Evolutionary conservation across 35 echinoderm and acorn worm species (phyloP).

Genomic region (Patiria miniata): DNA sequence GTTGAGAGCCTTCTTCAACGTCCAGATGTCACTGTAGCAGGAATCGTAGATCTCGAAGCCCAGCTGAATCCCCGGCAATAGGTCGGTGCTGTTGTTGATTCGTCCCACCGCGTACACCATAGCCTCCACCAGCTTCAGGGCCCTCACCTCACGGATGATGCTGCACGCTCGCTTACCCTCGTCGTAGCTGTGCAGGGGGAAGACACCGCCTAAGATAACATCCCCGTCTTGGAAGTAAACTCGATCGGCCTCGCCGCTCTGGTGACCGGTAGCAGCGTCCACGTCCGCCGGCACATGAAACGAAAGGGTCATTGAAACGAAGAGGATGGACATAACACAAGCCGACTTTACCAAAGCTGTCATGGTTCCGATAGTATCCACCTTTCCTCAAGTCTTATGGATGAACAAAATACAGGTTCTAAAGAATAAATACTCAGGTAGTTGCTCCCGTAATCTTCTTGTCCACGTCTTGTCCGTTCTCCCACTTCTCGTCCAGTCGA

Average conservation of each 20-base stretch:
- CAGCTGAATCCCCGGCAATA: conserved; percentile 56
- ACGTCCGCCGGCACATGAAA: neutral
- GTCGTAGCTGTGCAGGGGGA: conserved; percentile 69
- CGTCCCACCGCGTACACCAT: conserved; percentile 68
- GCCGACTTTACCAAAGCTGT: neutral
- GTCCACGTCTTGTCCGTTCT: too few species aligned
- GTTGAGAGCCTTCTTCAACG: conserved; percentile 46
- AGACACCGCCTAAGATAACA: conserved; percentile 73
- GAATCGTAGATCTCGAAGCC: conserved; percentile 93
- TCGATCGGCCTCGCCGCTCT: conserved; percentile 5
- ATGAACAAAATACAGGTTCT: too few species aligned
- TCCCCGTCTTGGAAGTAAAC: conserved; percentile 69
- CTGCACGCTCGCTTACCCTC: conserved; percentile 22
- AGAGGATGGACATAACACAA: neutral
- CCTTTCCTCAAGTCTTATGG: too few species aligned
- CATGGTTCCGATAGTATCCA: neutral
- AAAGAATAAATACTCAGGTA: too few species aligned
- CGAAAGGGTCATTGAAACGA: neutral
- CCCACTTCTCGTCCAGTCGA: too few species aligned
- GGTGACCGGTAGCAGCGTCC: neutral
- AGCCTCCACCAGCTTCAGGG: conserved; percentile 71
- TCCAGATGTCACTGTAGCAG: conserved; percentile 68
- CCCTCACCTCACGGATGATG: conserved; percentile 42
- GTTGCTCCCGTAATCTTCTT: too few species aligned
- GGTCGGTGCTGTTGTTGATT: conserved; percentile 47